Conservation (phyloP, 2,888 invertebrate species). For the Agrilus mali region DNA sequence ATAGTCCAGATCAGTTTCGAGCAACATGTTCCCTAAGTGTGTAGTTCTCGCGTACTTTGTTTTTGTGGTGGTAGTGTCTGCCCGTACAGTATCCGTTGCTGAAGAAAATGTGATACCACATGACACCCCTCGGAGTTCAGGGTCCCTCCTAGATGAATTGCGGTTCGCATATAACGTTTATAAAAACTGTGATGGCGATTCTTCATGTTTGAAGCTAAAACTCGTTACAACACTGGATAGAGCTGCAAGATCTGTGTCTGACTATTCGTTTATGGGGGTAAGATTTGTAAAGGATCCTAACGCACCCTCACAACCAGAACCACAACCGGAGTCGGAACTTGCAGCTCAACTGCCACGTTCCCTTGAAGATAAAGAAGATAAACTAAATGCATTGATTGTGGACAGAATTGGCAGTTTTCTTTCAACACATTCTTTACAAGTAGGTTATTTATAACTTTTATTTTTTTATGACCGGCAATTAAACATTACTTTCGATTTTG, state of each 20-base stretch:
- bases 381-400: conserved; percentile 61
- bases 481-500: conserved; percentile 11
- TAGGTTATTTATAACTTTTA: conserved; percentile 24
- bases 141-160: conserved; percentile 48
- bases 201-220: conserved; percentile 68
- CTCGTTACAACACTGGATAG: conserved; percentile 65
- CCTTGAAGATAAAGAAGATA: conserved; percentile 56
- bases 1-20: conserved; percentile 29
- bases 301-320: conserved; percentile 32
- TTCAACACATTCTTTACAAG: conserved; percentile 68
- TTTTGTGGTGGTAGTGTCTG: conserved; percentile 39
- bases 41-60: conserved; percentile 44
- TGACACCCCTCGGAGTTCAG: conserved; percentile 23
- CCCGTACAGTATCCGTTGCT: conserved; percentile 38
- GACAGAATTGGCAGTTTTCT: conserved; percentile 63
- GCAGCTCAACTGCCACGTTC: conserved; percentile 64
- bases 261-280: conserved; percentile 60
- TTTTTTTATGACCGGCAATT: not conserved
- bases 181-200: conserved; percentile 61
- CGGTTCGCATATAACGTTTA: conserved; percentile 66
- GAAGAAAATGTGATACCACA: conserved; percentile 34
- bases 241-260: conserved; percentile 47
- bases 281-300: conserved; percentile 54
- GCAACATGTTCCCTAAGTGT: conserved; percentile 44
- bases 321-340: conserved; percentile 46